Base-by-base conservation (phyloP, 2,113 vertebrate genomes). In the Pelmatolapia mariae region DNA sequence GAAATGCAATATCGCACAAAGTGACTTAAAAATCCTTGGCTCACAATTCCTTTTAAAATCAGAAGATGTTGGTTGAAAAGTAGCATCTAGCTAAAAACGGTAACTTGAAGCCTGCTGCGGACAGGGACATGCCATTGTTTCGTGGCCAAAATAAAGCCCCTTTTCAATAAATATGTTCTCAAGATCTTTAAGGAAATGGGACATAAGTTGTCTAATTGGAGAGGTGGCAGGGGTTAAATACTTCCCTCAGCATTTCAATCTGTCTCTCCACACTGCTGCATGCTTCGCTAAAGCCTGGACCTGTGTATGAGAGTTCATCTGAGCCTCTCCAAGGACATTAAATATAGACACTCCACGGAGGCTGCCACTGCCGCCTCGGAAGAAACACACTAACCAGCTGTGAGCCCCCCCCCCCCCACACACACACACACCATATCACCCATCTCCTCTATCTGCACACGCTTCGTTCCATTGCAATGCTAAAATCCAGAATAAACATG, bases 301-400 rank as follows among this genome's bases (percentile, higher is more conserved):
- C 59, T 84, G 52, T 81, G 68, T 73, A 86, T 73, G 80, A 73
- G 71, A 73, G 87, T 81, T 85, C 86, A 83, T 83, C 78, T 82
- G 89, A 87, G 88, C 38, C 86, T 84, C 86, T 88, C 84, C 61
- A 89, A 93, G 89, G 87, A 89, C 90, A 54, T 79, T 87, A 80
- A 88, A 91, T 61, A 84, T 29, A 89, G 85, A 91, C 83, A 80
- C 89, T 86, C 78, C 85, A 54, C 33, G 54, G 85, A 86, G 61
- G 86, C 90, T 80, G 24, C 81, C 84, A 85, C 63, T 80, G 82
- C 76, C 45, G 63, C 68, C 80, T 89, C 82, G 57, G 79, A 87
- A 63, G 88, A 81, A 86, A 86, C 87, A 82, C 86, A 89, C 87
- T 78, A 92, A 94, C 94, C 96, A 97, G 97, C 97, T 97, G 97